Evolutionary conservation across 2,113 vertebrate genomes (phyloP).

Genomic region (Marmota flaviventris): DNA sequence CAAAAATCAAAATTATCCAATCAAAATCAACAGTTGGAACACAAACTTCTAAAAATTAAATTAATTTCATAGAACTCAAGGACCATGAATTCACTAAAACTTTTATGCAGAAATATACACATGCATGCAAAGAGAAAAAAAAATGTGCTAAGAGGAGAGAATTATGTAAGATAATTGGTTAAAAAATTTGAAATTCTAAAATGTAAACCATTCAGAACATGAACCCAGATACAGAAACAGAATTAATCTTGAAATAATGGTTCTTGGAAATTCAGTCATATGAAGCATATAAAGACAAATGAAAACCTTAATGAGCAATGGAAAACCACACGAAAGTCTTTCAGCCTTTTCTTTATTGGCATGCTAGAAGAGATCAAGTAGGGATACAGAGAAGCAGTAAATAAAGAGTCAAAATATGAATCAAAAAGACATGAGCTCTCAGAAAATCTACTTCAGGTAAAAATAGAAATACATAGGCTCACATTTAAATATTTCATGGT

Average conservation of each 20-base stretch:
- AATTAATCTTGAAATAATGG: background rate
- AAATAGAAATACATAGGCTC: background rate
- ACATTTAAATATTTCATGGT: background rate
- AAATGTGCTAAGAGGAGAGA: slow-evolving; percentile 34
- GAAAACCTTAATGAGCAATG: background rate
- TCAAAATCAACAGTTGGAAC: background rate
- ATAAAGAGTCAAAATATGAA: background rate
- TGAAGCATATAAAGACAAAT: background rate
- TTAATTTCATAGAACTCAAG: background rate
- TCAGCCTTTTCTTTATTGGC: background rate
- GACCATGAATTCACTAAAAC: background rate
- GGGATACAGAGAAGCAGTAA: background rate
- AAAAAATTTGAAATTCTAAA: slow-evolving; percentile 31
- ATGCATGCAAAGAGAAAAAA: background rate
- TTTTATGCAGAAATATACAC: background rate
- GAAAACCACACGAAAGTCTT: background rate
- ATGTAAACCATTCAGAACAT: background rate
- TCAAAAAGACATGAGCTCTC: background rate
- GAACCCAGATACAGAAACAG: background rate
- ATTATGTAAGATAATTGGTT: background rate
- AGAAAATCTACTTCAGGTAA: background rate
- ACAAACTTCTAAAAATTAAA: slow-evolving; percentile 31
- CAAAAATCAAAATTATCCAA: background rate
- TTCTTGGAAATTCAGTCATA: background rate
- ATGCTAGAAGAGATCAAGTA: background rate